Conservation (phyloP, 2,113 vertebrate genomes). For the Thamnaconus septentrionalis region DNA sequence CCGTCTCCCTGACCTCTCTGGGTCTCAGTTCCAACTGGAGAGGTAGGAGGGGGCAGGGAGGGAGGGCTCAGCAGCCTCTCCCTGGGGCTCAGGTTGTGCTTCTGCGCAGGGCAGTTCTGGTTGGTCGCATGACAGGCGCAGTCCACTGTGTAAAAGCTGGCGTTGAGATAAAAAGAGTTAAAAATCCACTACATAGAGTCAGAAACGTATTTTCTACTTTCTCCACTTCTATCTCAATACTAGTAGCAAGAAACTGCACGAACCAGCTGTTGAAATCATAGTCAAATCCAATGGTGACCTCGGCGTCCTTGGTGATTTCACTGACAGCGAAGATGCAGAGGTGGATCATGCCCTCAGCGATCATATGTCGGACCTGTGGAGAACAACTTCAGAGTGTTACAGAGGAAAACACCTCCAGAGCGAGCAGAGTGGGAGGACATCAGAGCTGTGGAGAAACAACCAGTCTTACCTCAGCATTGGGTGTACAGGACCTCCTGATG, state of each 20-base stretch:
- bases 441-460: no score
- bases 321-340: slow-evolving; percentile 92
- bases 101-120: slow-evolving; percentile 97
- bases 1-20: slow-evolving; percentile 89
- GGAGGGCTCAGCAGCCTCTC: slow-evolving; percentile 82
- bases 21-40: slow-evolving; percentile 88
- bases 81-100: slow-evolving; percentile 88
- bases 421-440: no score
- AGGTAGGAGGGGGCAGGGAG: slow-evolving; percentile 77
- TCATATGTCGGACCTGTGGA: slow-evolving; percentile 92
- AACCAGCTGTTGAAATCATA: slow-evolving; percentile 98
- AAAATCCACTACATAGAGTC: no score
- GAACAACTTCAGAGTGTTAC: slow-evolving; percentile 4
- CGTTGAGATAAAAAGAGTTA: not conserved
- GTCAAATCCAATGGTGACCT: slow-evolving; percentile 98
- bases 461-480: slow-evolving; percentile 92
- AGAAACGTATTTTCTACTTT: no score
- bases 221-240: no score
- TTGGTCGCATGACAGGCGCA: slow-evolving; percentile 98
- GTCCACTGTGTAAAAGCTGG: slow-evolving; percentile 98
- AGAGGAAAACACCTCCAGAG: not conserved
- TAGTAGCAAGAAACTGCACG: slow-evolving; percentile 58
- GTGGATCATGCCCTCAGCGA: slow-evolving; percentile 97
- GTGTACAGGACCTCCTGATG: slow-evolving; percentile 95
- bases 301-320: slow-evolving; percentile 93